Percentiles rank a stretch among this genome's conserved stretches.
phyloP scores from a whole-genome alignment of 1,140 invertebrate genomes.

The Heliconius nattereri region DNA sequence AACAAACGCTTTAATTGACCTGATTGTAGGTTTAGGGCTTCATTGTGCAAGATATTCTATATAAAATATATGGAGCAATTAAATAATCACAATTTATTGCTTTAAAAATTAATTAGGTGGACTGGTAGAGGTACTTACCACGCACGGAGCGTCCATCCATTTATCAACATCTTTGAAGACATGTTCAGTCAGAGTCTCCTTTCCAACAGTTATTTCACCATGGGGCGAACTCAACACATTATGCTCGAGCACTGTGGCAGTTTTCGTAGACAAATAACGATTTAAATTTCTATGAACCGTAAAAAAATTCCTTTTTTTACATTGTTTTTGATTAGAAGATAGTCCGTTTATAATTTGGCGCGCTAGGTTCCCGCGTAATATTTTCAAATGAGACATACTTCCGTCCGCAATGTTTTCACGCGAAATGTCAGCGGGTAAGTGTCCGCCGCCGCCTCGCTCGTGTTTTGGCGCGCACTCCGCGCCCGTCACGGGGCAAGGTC shows the following conservation, averaged over 20 bases:
- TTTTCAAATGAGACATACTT: slow-evolving; percentile 74
- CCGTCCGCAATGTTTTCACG: slow-evolving; percentile 58
- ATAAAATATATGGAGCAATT: not conserved
- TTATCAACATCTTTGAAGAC: slow-evolving; percentile 79
- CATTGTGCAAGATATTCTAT: not conserved
- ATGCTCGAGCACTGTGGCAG: slow-evolving; percentile 59
- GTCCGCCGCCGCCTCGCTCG: slow-evolving; percentile 42
- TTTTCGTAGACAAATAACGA: slow-evolving; percentile 60
- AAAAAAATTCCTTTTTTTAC: slow-evolving; percentile 43
- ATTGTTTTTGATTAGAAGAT: slow-evolving; percentile 44
- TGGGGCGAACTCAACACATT: slow-evolving; percentile 76
- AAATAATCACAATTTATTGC: not conserved
- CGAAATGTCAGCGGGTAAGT: slow-evolving; percentile 58
- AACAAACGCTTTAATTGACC: slow-evolving; percentile 27
- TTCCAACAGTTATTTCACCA: slow-evolving; percentile 76
- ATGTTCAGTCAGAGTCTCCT: slow-evolving; percentile 79
- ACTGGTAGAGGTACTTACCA: slow-evolving; percentile 76
- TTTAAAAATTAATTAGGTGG: not conserved
- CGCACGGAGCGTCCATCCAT: slow-evolving; percentile 79
- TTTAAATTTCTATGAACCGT: slow-evolving; percentile 32
- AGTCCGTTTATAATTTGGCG: slow-evolving; percentile 60
- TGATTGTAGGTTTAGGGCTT: slow-evolving; percentile 19
- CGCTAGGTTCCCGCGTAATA: slow-evolving; percentile 69
- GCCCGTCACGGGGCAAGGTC: slow-evolving; percentile 66
- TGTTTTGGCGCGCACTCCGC: slow-evolving; percentile 59